These are phyloP conservation scores for Pseudochirops corinnae DNA, from an alignment of 2,797 vertebrate species.

Conservation along the genomic window DNA sequence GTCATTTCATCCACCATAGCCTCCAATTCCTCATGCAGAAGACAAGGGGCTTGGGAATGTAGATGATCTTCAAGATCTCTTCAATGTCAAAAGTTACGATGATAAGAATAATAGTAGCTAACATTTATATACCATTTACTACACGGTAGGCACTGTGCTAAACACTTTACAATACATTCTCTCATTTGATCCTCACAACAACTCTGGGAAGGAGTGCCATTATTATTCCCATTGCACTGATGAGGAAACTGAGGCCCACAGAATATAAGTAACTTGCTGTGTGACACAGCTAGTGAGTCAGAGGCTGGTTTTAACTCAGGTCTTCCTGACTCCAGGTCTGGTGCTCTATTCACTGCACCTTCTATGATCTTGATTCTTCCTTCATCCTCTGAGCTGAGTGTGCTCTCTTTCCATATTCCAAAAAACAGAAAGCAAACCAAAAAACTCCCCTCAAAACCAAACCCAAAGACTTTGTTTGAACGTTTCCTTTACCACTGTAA, in stretches of 20 bases:
- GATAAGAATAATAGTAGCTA: not conserved
- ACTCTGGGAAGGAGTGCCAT: not conserved
- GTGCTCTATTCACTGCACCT: rapidly evolving
- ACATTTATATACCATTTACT: not conserved
- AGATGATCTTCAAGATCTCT: not conserved
- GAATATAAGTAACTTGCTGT: not conserved
- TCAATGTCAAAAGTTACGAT: not conserved
- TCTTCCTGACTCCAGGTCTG: not conserved
- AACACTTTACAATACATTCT: not conserved
- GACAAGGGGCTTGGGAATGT: not conserved
- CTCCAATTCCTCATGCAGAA: not conserved
- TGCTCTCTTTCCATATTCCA: not conserved
- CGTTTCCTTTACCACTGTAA: not conserved
- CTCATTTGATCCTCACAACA: not conserved
- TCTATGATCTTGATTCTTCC: not conserved
- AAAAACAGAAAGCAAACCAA: not conserved
- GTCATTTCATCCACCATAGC: not conserved
- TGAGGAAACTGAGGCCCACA: not conserved
- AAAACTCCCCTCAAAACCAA: not conserved
- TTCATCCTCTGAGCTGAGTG: not conserved
- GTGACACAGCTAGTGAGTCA: not conserved
- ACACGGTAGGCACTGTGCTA: not conserved
- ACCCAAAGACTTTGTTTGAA: not conserved
- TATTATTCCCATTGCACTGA: not conserved
- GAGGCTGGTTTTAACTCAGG: not conserved